Base-by-base conservation (phyloP, 1,140 invertebrate genomes). In the Bombus vancouverensis region DNA sequence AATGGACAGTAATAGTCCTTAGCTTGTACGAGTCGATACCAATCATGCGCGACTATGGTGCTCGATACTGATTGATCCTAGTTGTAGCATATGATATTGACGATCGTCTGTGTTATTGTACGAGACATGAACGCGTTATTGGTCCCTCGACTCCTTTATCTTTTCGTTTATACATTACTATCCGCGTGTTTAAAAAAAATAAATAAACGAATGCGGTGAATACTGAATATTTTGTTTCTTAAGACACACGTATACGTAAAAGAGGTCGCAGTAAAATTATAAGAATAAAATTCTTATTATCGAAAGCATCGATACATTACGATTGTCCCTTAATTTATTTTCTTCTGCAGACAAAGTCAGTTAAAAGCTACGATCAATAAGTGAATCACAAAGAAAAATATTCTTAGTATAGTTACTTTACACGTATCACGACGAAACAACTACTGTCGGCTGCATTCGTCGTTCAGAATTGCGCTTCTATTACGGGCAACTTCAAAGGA, bases 401-500 rank as follows among this genome's bases (percentile, higher is more conserved):
- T 85, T 87, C 71, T 28, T 39, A 44, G n/a, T 34, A 28, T 37
- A 4, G n/a, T 81, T 42, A 72, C 37, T 25, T 72, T 47, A 18
- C 25, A 53, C 28, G 65, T 34, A 39, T 15, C 34, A 37, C 34
- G 47, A 72, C 71, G 87, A 9, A 68, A 68, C 32, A 68, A 22
- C 66, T 18, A 37, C 18, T 1, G 34, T 74, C 66, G 68, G 74
- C 75, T 77, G 81, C 85, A 70, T 47, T 82, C 59, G 42, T 25
- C 22, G 18, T 57, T n/a, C 73, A 85, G 81, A 91, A 93, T 93
- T 92, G 85, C 89, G 89, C 77, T 86, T 85, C 88, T 89, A 88
- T 92, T 87, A 87, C 81, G 44, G 28, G 22, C 37, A 10, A 88
- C 88, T 79, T 91, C 90, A 91, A 91, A 91, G 90, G 87, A 88